A percentile compares a stretch with the other conserved stretches of the same genome.
Conservation (phyloP, 2,888 invertebrate species). For the Crocallis elinguaria region DNA sequence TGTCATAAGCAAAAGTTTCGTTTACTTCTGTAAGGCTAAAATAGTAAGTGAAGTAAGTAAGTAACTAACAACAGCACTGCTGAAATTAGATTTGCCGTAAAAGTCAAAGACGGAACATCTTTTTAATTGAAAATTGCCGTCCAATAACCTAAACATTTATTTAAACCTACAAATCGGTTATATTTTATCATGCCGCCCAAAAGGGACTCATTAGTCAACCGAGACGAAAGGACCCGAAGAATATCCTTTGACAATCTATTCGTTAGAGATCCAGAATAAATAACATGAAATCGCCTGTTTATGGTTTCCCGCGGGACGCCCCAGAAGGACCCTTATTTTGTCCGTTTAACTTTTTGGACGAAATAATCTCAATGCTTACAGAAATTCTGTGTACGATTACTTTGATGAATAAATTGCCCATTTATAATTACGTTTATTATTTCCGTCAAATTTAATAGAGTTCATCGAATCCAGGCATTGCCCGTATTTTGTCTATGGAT, state of each 20-base stretch:
- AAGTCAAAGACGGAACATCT: too few species aligned
- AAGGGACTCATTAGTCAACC: slow-evolving; percentile 25
- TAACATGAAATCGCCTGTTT: slow-evolving; percentile 28
- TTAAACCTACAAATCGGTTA: background rate
- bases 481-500: too few species aligned
- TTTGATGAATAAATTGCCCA: background rate
- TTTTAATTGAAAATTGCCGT: too few species aligned
- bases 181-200: background rate
- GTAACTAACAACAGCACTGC: too few species aligned
- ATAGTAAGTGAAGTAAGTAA: too few species aligned
- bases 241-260: slow-evolving; percentile 28
- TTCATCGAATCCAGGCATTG: too few species aligned
- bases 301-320: slow-evolving; percentile 15
- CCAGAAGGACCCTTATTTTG: slow-evolving; percentile 4
- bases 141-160: background rate
- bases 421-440: too few species aligned
- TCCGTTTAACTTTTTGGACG: slow-evolving; percentile 11
- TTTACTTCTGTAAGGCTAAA: too few species aligned
- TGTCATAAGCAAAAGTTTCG: too few species aligned
- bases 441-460: too few species aligned
- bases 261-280: slow-evolving; percentile 29
- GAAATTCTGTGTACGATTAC: background rate
- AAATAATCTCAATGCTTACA: slow-evolving; percentile 18
- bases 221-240: slow-evolving; percentile 6
- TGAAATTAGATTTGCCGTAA: too few species aligned